Evolutionary conservation across 2,113 vertebrate species (phyloP).

Genomic region (Petrocephalus microphthalmus): DNA sequence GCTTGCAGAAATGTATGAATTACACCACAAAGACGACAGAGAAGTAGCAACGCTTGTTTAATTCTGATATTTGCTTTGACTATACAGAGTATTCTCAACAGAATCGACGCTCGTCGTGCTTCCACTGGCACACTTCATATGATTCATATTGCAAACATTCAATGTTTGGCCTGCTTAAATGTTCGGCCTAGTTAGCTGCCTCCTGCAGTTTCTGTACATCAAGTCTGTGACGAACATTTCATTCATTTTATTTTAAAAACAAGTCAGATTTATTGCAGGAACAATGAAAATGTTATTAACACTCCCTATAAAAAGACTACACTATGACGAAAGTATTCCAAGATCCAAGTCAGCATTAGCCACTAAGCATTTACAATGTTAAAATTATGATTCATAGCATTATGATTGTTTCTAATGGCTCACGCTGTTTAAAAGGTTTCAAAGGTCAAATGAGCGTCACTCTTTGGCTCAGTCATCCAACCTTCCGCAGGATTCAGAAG

Average conservation of each 20-base stretch:
- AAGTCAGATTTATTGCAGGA: neutral
- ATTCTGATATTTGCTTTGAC: neutral
- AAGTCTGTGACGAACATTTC: neutral
- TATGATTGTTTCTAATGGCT: neutral
- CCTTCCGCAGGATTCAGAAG: conserved; percentile 47
- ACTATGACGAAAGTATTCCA: neutral
- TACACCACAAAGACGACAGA: neutral
- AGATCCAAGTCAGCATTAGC: neutral
- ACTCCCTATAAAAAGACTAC: neutral
- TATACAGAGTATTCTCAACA: neutral
- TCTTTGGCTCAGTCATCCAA: conserved; percentile 22
- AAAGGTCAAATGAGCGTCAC: neutral
- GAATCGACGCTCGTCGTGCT: neutral
- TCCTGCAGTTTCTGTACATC: neutral
- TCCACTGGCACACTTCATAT: neutral
- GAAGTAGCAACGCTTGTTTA: neutral
- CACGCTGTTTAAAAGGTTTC: neutral
- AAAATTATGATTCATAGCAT: neutral
- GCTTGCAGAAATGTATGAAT: neutral
- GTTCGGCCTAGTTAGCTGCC: neutral
- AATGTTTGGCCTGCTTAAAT: neutral
- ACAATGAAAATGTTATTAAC: neutral
- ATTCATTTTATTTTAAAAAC: neutral
- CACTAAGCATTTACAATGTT: neutral
- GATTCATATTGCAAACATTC: neutral